A percentile compares a stretch with the other conserved stretches of the same genome.
Conservation (phyloP, 2,797 vertebrate species). For the Chaunax sp. region DNA sequence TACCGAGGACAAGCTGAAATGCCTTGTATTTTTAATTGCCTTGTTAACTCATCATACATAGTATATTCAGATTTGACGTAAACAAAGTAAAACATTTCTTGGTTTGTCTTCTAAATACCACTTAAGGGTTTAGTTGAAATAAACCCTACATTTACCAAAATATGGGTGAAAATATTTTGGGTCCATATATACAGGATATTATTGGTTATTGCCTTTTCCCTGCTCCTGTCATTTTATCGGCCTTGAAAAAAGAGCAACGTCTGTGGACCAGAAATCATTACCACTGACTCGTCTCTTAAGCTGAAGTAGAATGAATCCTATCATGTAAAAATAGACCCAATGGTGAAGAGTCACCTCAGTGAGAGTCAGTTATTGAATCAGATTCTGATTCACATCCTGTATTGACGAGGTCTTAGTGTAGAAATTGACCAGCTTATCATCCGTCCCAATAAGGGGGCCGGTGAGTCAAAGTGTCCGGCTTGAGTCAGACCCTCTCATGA, state of each 20-base stretch:
- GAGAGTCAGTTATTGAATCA: constrained; percentile 52
- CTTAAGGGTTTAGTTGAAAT: too few relatives aligned
- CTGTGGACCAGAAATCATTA: constrained; percentile 28
- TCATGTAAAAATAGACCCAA: constrained; percentile 59
- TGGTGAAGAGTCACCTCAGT: constrained; percentile 25
- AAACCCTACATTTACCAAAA: too few relatives aligned
- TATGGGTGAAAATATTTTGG: too few relatives aligned
- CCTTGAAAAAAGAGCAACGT: constrained; percentile 6
- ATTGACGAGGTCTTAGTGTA: constrained; percentile 49
- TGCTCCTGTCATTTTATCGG: not conserved
- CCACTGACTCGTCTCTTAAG: constrained; percentile 50
- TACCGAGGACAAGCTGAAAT: too few relatives aligned
- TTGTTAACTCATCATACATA: too few relatives aligned
- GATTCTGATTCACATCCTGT: constrained; percentile 76
- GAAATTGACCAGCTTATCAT: constrained; percentile 67
- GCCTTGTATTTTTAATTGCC: too few relatives aligned
- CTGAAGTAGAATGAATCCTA: constrained; percentile 17
- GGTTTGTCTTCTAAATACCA: too few relatives aligned
- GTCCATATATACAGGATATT: too few relatives aligned
- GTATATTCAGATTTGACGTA: too few relatives aligned
- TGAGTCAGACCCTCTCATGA: constrained; percentile 66
- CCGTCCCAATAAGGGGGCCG: constrained; percentile 61
- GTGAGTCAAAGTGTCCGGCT: constrained; percentile 71
- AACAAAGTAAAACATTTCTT: too few relatives aligned
- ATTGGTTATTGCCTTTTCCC: too few relatives aligned